phyloP scores from a whole-genome alignment of 1,140 invertebrate genomes.

The Drosophila fuyamai region DNA sequence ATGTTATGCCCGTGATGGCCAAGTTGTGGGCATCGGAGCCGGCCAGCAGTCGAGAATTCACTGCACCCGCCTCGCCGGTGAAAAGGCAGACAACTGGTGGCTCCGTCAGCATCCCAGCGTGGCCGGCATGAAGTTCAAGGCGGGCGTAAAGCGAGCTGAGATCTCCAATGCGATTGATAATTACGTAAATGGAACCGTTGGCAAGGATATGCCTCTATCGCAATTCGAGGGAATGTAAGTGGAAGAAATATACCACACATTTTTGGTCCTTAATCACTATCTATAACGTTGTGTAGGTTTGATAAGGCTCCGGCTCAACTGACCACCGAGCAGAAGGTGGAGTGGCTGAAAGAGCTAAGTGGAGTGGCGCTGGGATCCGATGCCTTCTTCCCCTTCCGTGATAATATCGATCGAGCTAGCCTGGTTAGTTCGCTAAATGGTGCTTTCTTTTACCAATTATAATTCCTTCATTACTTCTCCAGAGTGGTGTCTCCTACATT shows the following conservation, averaged over 20 bases:
- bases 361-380: slow-evolving; percentile 98
- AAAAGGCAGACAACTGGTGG: slow-evolving; percentile 99
- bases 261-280: neutral
- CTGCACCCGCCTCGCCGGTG: slow-evolving; percentile 97
- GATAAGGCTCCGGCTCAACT: slow-evolving; percentile 90
- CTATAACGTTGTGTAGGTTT: slow-evolving; percentile 84
- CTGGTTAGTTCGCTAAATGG: slow-evolving; percentile 87
- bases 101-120: slow-evolving; percentile 96
- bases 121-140: slow-evolving; percentile 93
- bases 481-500: slow-evolving; percentile 98
- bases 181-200: slow-evolving; percentile 95
- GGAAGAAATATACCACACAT: neutral
- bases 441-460: too few species aligned
- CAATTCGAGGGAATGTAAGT: slow-evolving; percentile 81
- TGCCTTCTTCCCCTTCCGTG: slow-evolving; percentile 99
- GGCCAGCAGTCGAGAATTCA: slow-evolving; percentile 99
- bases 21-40: slow-evolving; percentile 98
- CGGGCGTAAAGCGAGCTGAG: slow-evolving; percentile 95
- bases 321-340: slow-evolving; percentile 89
- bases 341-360: slow-evolving; percentile 92
- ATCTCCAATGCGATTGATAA: slow-evolving; percentile 98
- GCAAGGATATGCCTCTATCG: slow-evolving; percentile 87
- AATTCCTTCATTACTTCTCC: slow-evolving; percentile 51
- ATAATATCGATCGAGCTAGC: slow-evolving; percentile 97
- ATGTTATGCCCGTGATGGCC: slow-evolving; percentile 88